These are phyloP conservation scores for Drosophila nigricruria DNA, from an alignment of 2,888 invertebrate species.

Conservation along the genomic window DNA sequence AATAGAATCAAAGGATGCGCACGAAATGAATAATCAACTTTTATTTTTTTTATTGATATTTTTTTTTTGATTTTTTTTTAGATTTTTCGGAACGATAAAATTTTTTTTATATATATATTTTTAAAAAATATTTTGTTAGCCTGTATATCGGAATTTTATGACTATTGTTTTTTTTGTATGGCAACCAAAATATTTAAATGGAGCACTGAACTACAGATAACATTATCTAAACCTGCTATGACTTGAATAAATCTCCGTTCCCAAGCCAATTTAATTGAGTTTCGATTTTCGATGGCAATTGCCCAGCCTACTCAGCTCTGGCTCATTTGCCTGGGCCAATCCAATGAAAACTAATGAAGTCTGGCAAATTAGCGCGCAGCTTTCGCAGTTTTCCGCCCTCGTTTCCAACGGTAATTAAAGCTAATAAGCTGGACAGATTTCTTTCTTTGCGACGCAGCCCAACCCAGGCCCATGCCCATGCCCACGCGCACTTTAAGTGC, in stretches of 20 bases:
- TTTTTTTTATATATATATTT: conserved; percentile 22
- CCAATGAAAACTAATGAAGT: conserved; percentile 59
- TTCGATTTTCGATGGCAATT: background rate
- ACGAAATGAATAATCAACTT: background rate
- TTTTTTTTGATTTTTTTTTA: background rate
- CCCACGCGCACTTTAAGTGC: conserved; percentile 15
- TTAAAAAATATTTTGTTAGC: conserved; percentile 13
- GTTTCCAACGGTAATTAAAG: conserved; percentile 37
- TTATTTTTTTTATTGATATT: too few relatives aligned
- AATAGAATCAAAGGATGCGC: conserved; percentile 21
- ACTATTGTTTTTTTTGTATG: conserved; percentile 45
- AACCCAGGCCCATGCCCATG: background rate
- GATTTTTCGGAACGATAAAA: conserved; percentile 28
- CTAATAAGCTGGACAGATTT: conserved; percentile 53
- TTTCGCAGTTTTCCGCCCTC: conserved; percentile 1
- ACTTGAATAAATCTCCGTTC: background rate
- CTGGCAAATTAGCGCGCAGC: conserved; percentile 39
- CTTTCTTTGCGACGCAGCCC: background rate
- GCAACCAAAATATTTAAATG: conserved; percentile 37
- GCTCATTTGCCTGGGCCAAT: conserved; percentile 21
- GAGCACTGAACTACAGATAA: conserved; percentile 25
- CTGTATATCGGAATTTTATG: conserved; percentile 35
- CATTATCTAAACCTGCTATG: conserved; percentile 35
- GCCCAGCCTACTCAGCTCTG: conserved; percentile 22
- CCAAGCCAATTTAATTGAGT: background rate